Evolutionary conservation across 2,888 invertebrate genomes (phyloP).

Genomic region (Nomada fabriciana): DNA sequence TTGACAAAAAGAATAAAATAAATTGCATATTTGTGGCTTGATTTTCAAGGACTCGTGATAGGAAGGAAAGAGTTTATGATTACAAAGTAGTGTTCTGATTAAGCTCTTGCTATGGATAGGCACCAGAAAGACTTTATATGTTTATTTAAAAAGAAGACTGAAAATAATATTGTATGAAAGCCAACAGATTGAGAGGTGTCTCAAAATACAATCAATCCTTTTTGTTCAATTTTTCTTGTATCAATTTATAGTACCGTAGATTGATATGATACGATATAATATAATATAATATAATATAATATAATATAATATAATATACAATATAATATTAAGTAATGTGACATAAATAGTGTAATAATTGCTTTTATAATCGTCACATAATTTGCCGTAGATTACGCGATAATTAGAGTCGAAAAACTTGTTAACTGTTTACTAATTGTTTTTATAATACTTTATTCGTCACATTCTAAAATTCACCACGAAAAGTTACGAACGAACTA

Average conservation of each 20-base stretch:
- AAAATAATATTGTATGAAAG: slow-evolving; percentile 73
- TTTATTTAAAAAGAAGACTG: slow-evolving; percentile 81
- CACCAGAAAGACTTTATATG: slow-evolving; percentile 78
- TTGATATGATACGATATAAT: slow-evolving; percentile 57
- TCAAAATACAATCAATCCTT: slow-evolving; percentile 59
- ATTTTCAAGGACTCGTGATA: slow-evolving; percentile 58
- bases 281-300: slow-evolving; percentile 34
- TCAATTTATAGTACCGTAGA: slow-evolving; percentile 62
- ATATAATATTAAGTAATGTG: slow-evolving; percentile 49
- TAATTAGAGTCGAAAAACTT: slow-evolving; percentile 39
- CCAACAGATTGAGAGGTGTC: slow-evolving; percentile 65
- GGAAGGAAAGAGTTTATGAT: slow-evolving; percentile 47
- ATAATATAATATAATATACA: slow-evolving; percentile 54
- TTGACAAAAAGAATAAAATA: slow-evolving; percentile 10
- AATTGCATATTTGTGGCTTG: slow-evolving; percentile 58
- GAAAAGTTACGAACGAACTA: slow-evolving; percentile 40
- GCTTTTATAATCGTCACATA: slow-evolving; percentile 59
- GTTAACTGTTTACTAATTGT: slow-evolving; percentile 50
- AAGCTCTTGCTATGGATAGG: slow-evolving; percentile 79
- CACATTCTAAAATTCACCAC: slow-evolving; percentile 43
- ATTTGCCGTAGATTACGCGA: slow-evolving; percentile 53
- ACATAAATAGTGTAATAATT: slow-evolving; percentile 53
- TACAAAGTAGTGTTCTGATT: slow-evolving; percentile 61
- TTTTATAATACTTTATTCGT: slow-evolving; percentile 57
- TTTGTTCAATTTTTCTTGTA: slow-evolving; percentile 63